Conservation (phyloP, 1,140 invertebrate genomes). For the Drosophila ogumai region DNA sequence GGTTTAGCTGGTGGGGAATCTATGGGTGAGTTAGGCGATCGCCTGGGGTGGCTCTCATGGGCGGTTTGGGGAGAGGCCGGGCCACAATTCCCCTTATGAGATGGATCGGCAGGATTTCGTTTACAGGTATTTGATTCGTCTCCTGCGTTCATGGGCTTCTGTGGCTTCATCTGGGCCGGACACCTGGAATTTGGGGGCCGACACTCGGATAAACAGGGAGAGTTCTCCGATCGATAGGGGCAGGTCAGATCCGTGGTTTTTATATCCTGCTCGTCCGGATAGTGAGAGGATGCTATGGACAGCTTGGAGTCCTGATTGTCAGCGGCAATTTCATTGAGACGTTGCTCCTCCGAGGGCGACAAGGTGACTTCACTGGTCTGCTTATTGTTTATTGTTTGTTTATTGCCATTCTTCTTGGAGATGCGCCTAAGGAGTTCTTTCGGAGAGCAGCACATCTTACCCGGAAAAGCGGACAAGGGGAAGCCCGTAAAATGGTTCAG, state of each 20-base stretch:
- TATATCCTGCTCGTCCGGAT: constrained; percentile 13
- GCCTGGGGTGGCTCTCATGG: neutral
- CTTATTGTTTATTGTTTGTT: neutral
- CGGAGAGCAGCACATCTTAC: neutral
- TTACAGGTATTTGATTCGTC: neutral
- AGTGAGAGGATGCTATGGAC: constrained; percentile 22
- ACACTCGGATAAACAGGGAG: neutral
- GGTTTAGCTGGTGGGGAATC: too few species aligned
- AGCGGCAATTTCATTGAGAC: neutral
- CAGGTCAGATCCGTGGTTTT: constrained; percentile 16
- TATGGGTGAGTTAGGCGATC: too few species aligned
- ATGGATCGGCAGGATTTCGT: neutral
- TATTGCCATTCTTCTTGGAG: neutral
- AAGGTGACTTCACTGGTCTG: neutral
- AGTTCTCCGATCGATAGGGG: neutral
- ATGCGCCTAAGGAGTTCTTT: neutral
- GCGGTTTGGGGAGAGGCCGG: neutral
- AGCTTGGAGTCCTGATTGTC: neutral
- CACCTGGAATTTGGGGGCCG: fast-evolving
- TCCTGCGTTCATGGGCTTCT: neutral
- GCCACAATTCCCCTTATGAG: neutral
- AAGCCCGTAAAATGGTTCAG: constrained; percentile 4
- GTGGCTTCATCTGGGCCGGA: neutral
- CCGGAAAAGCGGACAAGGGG: constrained; percentile 12
- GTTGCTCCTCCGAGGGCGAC: neutral